Evolutionary conservation across 2,113 vertebrate genomes (phyloP), one percentile per base, ranked within the genome.

Genomic region (Equus quagga): DNA sequence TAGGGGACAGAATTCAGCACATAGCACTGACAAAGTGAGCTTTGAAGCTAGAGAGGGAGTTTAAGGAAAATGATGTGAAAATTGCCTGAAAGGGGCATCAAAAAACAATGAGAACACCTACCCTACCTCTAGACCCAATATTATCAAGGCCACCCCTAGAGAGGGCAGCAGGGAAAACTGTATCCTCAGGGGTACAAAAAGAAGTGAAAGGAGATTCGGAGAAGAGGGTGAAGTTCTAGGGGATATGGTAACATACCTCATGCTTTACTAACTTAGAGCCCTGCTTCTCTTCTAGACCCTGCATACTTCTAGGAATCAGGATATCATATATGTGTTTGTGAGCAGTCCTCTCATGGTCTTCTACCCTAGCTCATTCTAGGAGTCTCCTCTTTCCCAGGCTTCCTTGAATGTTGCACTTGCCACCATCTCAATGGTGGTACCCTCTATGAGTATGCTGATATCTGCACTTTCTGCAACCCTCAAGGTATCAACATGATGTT

Each of bases 301-400:
- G 26, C 8, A 18, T 85, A 26, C 2, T 24, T 49, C n/a, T 26
- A n/a, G 10, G 23, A 64, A 24, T 58, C 21, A 17, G 44, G 31
- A 62, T 89, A 33, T 46, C 70, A 46, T 28, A 36, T 4, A 41
- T 21, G 31, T 24, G 10, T 17, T 51, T 91, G 54, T 54, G 31
- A 36, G n/a, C 31, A 49, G 28, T 62, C 28, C 21, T 73, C 14
- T 94, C 21, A 60, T 9, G 18, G 33, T 54, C 19, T 49, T 44
- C 23, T 1, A 49, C 12, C 4, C 2, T 11, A 23, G 15, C 2
- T 89, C 60, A 13, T 56, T 70, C 17, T 0, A 3, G 18, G 12
- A 41, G n/a, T 11, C 18, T 83, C 19, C n/a, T n/a, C 33, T 72
- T 69, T 23, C 54, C 36, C 18, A 41, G 9, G 12, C 5, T 56